phyloP scores from a whole-genome alignment of 2,888 invertebrate genomes.

The Acleris emargana region DNA sequence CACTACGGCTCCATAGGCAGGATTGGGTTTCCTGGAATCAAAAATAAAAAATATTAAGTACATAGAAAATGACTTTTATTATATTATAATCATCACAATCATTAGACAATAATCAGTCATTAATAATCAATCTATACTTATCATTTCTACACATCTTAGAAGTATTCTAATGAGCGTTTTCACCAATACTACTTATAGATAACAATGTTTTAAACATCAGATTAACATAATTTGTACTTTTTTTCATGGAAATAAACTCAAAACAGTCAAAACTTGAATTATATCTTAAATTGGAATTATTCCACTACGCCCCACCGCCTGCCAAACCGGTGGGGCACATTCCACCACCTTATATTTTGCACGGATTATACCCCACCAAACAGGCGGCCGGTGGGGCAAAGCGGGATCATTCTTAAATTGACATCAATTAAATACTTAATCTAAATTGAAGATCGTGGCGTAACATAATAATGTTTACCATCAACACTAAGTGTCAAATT shows the following conservation, averaged over 20 bases:
- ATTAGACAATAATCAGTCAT: neutral
- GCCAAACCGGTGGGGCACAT: constrained; percentile 1
- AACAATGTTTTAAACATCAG: constrained; percentile 11
- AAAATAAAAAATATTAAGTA: neutral
- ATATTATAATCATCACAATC: constrained; percentile 2
- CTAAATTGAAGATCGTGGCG: constrained; percentile 1
- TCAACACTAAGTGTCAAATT: constrained; percentile 12
- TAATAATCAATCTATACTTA: too few relatives aligned
- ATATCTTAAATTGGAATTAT: constrained; percentile 2
- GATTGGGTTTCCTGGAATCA: too few relatives aligned
- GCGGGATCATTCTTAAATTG: constrained; percentile 5
- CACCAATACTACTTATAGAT: constrained; percentile 9
- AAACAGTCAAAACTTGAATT: constrained; percentile 1
- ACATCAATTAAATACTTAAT: constrained; percentile 6
- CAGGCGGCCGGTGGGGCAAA: constrained; percentile 1
- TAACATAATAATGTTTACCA: constrained; percentile 8
- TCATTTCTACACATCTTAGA: constrained; percentile 1
- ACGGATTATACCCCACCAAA: constrained; percentile 1
- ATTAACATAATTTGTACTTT: constrained; percentile 8
- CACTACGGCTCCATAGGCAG: too few relatives aligned
- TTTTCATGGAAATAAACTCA: neutral
- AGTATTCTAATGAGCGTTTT: constrained; percentile 6
- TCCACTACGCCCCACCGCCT: constrained; percentile 2
- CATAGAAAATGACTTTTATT: constrained; percentile 5
- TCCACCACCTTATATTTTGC: constrained; percentile 1